Conservation (phyloP, 2,888 invertebrate species). For the Callinectes sapidus region DNA sequence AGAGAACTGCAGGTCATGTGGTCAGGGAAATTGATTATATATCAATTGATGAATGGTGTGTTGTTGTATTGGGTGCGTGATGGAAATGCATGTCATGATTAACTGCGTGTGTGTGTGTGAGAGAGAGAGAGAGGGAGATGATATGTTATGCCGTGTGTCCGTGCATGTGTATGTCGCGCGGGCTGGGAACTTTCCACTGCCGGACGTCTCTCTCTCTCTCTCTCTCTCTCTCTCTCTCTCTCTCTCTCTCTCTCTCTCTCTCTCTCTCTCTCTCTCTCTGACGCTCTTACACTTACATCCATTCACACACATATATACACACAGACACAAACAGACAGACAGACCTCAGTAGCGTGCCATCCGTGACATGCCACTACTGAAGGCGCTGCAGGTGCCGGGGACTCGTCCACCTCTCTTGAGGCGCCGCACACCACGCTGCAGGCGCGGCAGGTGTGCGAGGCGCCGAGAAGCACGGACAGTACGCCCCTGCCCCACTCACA, state of each 20-base stretch:
- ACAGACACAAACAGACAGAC: background rate
- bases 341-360: conserved; percentile 2
- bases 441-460: background rate
- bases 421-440: background rate
- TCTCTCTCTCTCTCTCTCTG: conserved; percentile 24
- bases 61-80: too few relatives aligned
- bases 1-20: too few relatives aligned
- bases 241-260: conserved; percentile 26
- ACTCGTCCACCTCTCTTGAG: background rate
- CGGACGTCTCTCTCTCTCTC: conserved; percentile 19
- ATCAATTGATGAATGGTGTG: too few relatives aligned
- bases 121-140: background rate
- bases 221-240: background rate
- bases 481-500: background rate
- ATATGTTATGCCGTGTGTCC: background rate
- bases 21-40: too few relatives aligned
- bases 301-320: too few relatives aligned
- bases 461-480: background rate
- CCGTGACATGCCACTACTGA: background rate
- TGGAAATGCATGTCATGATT: too few relatives aligned
- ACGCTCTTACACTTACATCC: too few relatives aligned
- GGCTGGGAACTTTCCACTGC: conserved; percentile 30
- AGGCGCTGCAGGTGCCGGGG: background rate
- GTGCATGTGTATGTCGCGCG: conserved; percentile 27
- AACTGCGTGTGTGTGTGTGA: background rate